Base-by-base conservation (phyloP, 2,797 vertebrate genomes). In the Aulostomus chinensis region DNA sequence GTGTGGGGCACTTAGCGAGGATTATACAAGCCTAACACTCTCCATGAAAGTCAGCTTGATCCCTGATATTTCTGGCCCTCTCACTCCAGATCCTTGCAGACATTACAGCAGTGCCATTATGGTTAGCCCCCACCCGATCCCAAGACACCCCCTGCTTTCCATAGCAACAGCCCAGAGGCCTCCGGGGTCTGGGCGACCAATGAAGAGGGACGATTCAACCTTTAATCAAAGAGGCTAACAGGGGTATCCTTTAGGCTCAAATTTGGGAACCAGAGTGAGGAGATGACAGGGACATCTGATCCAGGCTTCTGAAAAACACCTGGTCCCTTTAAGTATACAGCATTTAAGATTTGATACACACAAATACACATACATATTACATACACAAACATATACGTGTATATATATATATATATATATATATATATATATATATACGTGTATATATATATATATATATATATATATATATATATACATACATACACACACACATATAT, bases 91-190 rank as follows among this genome's bases (percentile, higher is more conserved):
- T 43, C 33, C 43, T 37, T 17, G 1, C 42, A 70, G 42, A 73
- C 43, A 41, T 74, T 41, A 68, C 58, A 77, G 67, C 60, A 20
- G 47, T 21, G 49, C 69, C 54, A 78, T 75, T 61, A 63, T 49
- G 2, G 55, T n/a, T 41, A 64, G 24, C 33, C 48, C 50, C 73
- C 80, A 48, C 62, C 62, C 51, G 35, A 26, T 51, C 50, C 47
- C 29, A 62, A 68, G 58, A 81, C 59, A 67, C 67, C 62, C 72
- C 63, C 73, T 67, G 41, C 34, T 77, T 68, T 74, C 86, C 86
- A 86, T 85, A 77, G 87, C 82, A 89, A 91, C 88, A 81, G 78
- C 67, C 67, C 68, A 1, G 10, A 77, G 78, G 84, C 80, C 80
- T 66, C 66, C 9, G 41, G 64, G 70, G 78, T 58, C 57, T 26